Conservation (phyloP, 2,888 invertebrate species). For the Amphipoea lucens region DNA sequence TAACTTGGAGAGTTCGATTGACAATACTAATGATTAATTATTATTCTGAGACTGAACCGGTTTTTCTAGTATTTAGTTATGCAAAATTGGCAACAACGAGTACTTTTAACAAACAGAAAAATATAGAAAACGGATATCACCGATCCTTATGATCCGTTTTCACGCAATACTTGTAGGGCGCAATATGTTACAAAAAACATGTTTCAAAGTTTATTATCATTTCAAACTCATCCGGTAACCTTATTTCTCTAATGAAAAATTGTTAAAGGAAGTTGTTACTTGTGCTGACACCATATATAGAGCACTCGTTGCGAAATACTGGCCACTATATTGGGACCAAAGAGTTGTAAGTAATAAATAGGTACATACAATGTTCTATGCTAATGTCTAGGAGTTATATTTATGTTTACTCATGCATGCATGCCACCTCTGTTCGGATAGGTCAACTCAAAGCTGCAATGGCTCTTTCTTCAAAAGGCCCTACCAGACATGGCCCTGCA, state of each 20-base stretch:
- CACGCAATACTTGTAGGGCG: constrained; percentile 11
- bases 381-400: constrained; percentile 10
- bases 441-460: too few species aligned
- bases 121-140: constrained; percentile 1
- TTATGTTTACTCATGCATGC: background rate
- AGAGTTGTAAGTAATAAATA: constrained; percentile 35
- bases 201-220: constrained; percentile 23
- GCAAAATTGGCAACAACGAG: background rate
- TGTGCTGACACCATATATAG: constrained; percentile 35
- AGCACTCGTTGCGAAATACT: constrained; percentile 14
- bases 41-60: background rate
- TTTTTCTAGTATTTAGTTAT: background rate
- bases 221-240: constrained; percentile 16
- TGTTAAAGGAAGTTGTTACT: constrained; percentile 34
- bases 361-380: constrained; percentile 23
- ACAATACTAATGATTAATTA: too few species aligned
- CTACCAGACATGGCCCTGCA: too few species aligned
- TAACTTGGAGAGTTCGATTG: too few species aligned
- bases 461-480: too few species aligned
- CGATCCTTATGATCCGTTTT: background rate
- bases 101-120: background rate
- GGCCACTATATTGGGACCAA: constrained; percentile 8
- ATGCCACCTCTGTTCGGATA: too few species aligned
- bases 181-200: constrained; percentile 19
- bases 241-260: constrained; percentile 27